Percentiles rank a stretch among this genome's conserved stretches.
phyloP scores from a whole-genome alignment of 1,140 invertebrate species.

The Samia ricini region DNA sequence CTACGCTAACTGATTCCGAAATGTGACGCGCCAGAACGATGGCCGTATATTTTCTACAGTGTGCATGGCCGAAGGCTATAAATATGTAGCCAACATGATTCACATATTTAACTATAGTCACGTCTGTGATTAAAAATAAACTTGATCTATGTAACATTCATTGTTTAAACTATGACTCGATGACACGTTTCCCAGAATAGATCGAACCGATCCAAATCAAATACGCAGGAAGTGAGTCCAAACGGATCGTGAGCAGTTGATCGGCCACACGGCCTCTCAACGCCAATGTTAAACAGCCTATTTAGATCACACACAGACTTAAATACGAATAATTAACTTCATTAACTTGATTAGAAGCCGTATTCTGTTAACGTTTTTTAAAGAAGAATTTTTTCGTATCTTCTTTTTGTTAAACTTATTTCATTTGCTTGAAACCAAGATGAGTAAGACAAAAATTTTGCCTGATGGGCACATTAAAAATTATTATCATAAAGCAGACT shows the following conservation, averaged over 20 bases:
- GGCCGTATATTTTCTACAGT: too few species aligned
- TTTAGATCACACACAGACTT: conserved; percentile 37
- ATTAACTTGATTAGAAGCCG: conserved; percentile 7
- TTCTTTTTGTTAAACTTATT: not conserved
- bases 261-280: conserved; percentile 38
- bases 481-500: too few species aligned
- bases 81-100: not conserved
- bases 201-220: conserved; percentile 66
- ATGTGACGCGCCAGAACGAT: too few species aligned
- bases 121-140: conserved; percentile 11
- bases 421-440: too few species aligned
- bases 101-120: conserved; percentile 1
- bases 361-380: not conserved
- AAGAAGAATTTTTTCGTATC: not conserved
- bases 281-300: conserved; percentile 54
- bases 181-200: conserved; percentile 64
- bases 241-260: conserved; percentile 41
- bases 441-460: too few species aligned
- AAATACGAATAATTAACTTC: conserved; percentile 24
- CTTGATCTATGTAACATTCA: conserved; percentile 45
- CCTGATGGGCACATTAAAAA: too few species aligned
- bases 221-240: conserved; percentile 53
- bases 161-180: conserved; percentile 66
- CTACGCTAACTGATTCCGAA: too few species aligned
- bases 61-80: too few species aligned